Evolutionary conservation across 2,888 invertebrate species (phyloP).

Genomic region (Tachina fera): DNA sequence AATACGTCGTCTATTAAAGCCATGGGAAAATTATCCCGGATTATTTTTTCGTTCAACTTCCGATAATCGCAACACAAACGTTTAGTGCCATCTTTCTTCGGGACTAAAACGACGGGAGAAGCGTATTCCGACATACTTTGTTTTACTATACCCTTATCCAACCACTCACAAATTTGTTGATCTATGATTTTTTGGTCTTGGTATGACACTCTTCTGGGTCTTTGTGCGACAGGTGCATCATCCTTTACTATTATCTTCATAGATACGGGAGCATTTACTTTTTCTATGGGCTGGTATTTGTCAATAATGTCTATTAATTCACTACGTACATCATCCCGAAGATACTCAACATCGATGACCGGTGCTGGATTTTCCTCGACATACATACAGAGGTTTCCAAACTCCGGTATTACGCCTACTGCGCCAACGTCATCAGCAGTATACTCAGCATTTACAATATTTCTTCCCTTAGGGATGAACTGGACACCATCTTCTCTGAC

Average conservation of each 20-base stretch:
- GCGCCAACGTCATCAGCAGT: no score
- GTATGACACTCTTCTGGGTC: not conserved
- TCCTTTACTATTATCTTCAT: not conserved
- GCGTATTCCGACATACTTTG: not conserved
- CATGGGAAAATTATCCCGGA: not conserved
- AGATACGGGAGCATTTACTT: no score
- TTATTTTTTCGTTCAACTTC: not conserved
- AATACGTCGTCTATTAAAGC: not conserved
- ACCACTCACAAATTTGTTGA: not conserved
- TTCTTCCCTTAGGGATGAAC: no score
- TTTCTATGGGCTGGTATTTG: no score
- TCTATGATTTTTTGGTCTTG: not conserved
- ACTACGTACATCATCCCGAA: no score
- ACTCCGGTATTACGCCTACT: no score
- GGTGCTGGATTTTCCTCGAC: no score
- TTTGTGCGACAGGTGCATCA: not conserved
- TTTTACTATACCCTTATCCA: not conserved
- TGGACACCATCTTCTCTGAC: slow-evolving; percentile 49
- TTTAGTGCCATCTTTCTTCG: not conserved
- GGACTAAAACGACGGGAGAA: not conserved
- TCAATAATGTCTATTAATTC: no score
- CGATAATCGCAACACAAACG: not conserved
- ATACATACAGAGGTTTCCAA: no score
- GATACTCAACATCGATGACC: no score
- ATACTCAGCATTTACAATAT: no score